Percentiles rank a stretch among this genome's conserved stretches.
These are phyloP conservation scores for Atherix ibis DNA, from an alignment of 2,888 invertebrate genomes.

Conservation along the genomic window DNA sequence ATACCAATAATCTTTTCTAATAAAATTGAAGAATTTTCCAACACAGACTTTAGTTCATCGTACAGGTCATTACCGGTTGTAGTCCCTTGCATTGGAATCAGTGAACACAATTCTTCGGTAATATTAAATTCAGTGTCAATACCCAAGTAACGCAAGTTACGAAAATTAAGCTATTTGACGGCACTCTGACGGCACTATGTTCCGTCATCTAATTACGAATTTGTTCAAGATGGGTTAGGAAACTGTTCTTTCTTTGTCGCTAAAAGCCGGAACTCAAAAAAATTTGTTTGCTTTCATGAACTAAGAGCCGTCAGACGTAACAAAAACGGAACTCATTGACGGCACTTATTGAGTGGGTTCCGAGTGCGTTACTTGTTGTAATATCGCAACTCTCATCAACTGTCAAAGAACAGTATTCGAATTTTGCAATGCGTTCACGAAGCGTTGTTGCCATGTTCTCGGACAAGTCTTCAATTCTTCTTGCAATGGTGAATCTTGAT, in stretches of 20 bases:
- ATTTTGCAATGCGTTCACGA: constrained; percentile 5
- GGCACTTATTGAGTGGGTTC: no score
- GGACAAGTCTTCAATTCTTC: constrained; percentile 4
- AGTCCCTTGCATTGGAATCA: constrained; percentile 4
- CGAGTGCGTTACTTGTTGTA: no score
- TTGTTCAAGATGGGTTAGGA: constrained; percentile 3
- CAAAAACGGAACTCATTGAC: no score
- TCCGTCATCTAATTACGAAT: no score
- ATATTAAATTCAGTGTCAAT: constrained; percentile 5
- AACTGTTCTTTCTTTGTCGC: no score
- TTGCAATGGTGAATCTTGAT: no score
- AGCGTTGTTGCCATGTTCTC: constrained; percentile 5
- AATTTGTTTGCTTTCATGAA: no score
- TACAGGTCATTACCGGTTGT: constrained; percentile 1
- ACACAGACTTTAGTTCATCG: not conserved
- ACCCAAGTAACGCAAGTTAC: no score
- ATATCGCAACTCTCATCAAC: constrained; percentile 5
- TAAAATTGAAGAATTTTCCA: not conserved
- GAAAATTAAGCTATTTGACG: no score
- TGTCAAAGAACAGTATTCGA: constrained; percentile 6
- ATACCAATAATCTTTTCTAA: not conserved
- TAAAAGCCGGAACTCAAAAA: no score
- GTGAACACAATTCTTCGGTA: constrained; percentile 4
- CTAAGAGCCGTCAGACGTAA: no score
- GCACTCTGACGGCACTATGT: no score